Evolutionary conservation across 1,140 invertebrate species (phyloP), one percentile per base, ranked within the genome.

Genomic region (Spodoptera litura): DNA sequence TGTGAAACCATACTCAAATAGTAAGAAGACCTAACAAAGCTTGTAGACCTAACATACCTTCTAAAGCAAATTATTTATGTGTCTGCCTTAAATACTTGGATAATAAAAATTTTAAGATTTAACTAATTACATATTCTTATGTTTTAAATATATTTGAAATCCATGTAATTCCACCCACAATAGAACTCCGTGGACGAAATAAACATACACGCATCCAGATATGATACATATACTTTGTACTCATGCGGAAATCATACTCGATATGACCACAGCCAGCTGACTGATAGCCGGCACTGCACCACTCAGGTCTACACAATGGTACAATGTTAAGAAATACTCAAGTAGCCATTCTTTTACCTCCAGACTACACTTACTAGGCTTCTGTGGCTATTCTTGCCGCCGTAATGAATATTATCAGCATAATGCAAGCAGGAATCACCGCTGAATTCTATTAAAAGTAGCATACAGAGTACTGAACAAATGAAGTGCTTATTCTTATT

Each of bases 111-210:
- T 4, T 31, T 31, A 31, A 31, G 31, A 31, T 5, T 31, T 5
- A 31, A 31, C 31, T 31, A 31, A 44, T 44, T 8, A n/a, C n/a
- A n/a, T n/a, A 10, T 44, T 44, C 9, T 6, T 44, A 10, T 64
- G 20, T 15, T 64, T 64, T 49, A 9, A 11, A 64, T 49, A 68
- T 68, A n/a, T 68, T 70, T 70, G 20, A 52, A 49, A 68, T 52
- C 51, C 25, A 52, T 70, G 25, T 44, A 44, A 44, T 44, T 44
- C 9, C 49, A 12, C 66, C 64, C 49, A 70, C 44, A 70, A 25
- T 68, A 68, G 11, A 25, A 53, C 52, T n/a, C 25, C 4, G 11
- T 52, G 49, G 49, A 38, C 20, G 49, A 44, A 25, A 53, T 31
- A 70, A 31, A 70, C 49, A 53, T 25, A 52, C 11, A 53, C 0